Conservation (phyloP, 2,888 invertebrate genomes). For the Mesodorylaimus sp. region DNA sequence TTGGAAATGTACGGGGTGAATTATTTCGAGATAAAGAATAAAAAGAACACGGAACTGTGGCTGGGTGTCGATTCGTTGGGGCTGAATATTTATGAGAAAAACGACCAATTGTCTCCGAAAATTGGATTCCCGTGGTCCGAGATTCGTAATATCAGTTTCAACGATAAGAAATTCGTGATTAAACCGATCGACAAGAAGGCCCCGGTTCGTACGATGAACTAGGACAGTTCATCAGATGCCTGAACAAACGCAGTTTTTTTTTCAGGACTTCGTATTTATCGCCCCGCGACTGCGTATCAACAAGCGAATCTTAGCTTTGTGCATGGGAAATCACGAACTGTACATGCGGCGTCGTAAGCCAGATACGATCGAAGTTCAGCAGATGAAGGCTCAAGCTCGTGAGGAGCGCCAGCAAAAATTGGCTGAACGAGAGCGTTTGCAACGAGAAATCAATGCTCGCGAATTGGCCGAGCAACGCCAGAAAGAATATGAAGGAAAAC, state of each 20-base stretch:
- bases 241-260: no score
- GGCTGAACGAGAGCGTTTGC: constrained; percentile 40
- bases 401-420: neutral
- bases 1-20: constrained; percentile 55
- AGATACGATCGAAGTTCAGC: constrained; percentile 98
- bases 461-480: constrained; percentile 92
- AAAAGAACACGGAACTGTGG: constrained; percentile 94
- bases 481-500: constrained; percentile 82
- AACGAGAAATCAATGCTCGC: constrained; percentile 81
- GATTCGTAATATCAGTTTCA: constrained; percentile 97
- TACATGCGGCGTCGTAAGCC: constrained; percentile 97
- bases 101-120: constrained; percentile 84
- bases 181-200: constrained; percentile 99
- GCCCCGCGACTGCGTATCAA: constrained; percentile 93
- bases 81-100: constrained; percentile 89
- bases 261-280: constrained; percentile 86
- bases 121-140: constrained; percentile 99
- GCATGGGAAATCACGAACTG: constrained; percentile 99
- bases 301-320: constrained; percentile 88
- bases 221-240: neutral
- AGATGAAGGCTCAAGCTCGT: constrained; percentile 92
- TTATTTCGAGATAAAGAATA: constrained; percentile 97
- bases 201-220: constrained; percentile 39
- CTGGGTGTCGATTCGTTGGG: constrained; percentile 95
- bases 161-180: constrained; percentile 96